Percentiles rank a stretch among this genome's conserved stretches.
Evolutionary conservation across 35 echinoderm and acorn worm genomes (phyloP).

Genomic region (Nesometra sesokonis): DNA sequence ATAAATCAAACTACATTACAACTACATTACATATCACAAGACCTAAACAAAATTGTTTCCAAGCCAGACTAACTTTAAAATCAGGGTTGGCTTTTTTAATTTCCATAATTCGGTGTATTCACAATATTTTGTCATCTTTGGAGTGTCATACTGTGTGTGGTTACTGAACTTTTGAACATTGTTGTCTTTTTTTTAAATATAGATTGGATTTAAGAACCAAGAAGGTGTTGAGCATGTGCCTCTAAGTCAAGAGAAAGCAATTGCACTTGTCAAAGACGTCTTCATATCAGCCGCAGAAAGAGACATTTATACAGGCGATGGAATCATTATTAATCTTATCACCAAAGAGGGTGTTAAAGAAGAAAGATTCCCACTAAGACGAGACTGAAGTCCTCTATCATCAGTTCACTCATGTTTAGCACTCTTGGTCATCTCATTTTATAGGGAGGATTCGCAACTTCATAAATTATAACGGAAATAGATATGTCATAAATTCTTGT

Average conservation of each 20-base stretch:
- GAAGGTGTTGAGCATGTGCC: constrained; percentile 51
- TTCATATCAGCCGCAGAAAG: constrained; percentile 97
- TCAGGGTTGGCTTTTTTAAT: not conserved
- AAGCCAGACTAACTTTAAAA: not conserved
- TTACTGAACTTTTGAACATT: no score
- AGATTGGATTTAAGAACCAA: constrained; percentile 98
- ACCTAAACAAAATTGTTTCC: no score
- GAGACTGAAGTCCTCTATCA: constrained; percentile 29
- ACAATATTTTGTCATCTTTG: not conserved
- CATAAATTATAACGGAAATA: no score
- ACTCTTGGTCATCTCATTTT: no score
- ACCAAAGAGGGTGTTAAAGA: constrained; percentile 70
- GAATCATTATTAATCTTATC: constrained; percentile 68
- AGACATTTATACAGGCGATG: constrained; percentile 99
- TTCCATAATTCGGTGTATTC: not conserved
- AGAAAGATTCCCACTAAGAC: constrained; percentile 85
- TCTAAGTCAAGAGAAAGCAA: constrained; percentile 55
- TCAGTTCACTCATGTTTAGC: not conserved
- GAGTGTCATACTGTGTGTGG: no score
- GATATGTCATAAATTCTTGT: no score
- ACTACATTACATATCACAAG: no score
- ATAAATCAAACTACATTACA: no score
- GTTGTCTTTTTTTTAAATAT: not conserved
- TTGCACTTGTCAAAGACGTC: constrained; percentile 91
- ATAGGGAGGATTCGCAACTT: no score